Evolutionary conservation across 2,888 invertebrate species (phyloP), one percentile per base, ranked within the genome.

Genomic region (Acronicta psi): DNA sequence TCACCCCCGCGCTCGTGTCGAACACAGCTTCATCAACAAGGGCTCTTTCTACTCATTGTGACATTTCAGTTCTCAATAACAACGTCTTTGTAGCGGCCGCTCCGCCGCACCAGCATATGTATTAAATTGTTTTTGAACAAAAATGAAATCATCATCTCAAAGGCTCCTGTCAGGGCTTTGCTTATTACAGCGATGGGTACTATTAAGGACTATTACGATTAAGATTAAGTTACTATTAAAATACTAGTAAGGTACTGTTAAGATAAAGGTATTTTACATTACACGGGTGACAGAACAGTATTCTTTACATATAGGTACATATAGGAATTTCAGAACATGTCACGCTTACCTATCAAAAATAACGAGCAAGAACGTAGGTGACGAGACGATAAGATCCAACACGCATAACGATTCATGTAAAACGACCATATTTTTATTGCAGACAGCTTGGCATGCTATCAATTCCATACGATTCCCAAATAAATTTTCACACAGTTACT

Each of bases 21-120:
- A 92, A 93, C 91, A 91, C 87, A 87, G 91, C 91, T 91, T 93
- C 92, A 93, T 93, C 93, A 93, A 90, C 91, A 89, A 89, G 87
- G 87, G 86, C 88, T 89, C 88, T 87, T 88, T 89, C 86, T 87
- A 86, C 90, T 90, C 91, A 91, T 92, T 90, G 89, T 90, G 86
- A 88, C 86, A 83, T 89, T 87, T 81, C 81, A 81, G 83, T 84
- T 82, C 83, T 85, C 84, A 84, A 85, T 85, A 82, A 76, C 81
- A 81, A 79, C 77, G 80, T 76, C 62, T 55, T 59, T 55, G 55
- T 55, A 44, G 62, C 51, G 56, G 40, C 67, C 62, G 65, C 55
- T 44, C 44, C 52, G 40, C 44, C 29, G 53, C 64, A 62, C 69
- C 65, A 69, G 72, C 69, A 76, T 76, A 62, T 63, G 64, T 68